Conservation (phyloP, 2,888 invertebrate genomes). For the Drosophila antonietae region DNA sequence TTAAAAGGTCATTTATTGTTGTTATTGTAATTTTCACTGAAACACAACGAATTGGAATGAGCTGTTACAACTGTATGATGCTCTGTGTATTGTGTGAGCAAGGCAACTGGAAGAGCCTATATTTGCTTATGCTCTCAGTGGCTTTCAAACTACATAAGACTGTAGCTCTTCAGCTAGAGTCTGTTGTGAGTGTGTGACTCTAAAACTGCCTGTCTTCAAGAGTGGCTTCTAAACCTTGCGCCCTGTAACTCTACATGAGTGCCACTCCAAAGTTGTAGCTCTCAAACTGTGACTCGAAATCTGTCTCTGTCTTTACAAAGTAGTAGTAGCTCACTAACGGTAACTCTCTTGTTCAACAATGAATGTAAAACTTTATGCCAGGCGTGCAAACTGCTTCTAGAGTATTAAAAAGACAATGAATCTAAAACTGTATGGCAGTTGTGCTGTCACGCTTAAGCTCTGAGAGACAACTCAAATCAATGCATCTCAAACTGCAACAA, state of each 20-base stretch:
- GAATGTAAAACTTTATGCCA: no score
- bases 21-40: constrained; percentile 45
- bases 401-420: no score
- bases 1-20: constrained; percentile 59
- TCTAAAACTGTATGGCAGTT: no score
- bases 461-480: background rate
- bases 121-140: background rate
- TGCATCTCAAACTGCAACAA: background rate
- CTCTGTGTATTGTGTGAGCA: background rate
- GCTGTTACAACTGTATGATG: background rate
- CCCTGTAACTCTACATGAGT: background rate
- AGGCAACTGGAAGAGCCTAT: background rate
- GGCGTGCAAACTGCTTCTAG: no score
- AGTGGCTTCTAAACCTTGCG: background rate
- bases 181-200: background rate
- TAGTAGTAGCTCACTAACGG: background rate
- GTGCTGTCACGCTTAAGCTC: background rate
- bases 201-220: background rate
- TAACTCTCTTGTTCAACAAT: background rate
- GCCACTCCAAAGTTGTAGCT: background rate
- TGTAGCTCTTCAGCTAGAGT: background rate
- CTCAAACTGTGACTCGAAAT: background rate
- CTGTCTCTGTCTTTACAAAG: no score
- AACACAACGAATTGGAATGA: constrained; percentile 1
- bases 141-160: background rate